A percentile compares a stretch with the other conserved stretches of the same genome.
phyloP scores from a whole-genome alignment of 2,113 vertebrate species.

The Zapornia atra region DNA sequence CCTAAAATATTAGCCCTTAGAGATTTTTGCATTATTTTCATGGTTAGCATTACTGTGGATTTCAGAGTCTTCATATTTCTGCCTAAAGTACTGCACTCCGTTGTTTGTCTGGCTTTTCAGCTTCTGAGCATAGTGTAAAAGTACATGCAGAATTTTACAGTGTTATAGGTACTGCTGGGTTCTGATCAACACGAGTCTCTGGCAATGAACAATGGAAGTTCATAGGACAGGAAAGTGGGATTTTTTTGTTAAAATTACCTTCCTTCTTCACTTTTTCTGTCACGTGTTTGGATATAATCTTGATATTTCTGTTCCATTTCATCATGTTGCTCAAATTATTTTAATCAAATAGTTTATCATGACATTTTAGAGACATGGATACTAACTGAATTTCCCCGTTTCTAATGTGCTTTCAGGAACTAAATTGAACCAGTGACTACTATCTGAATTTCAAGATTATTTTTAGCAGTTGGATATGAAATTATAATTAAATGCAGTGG shows the following conservation, averaged over 20 bases:
- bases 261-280: background rate
- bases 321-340: background rate
- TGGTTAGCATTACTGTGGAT: background rate
- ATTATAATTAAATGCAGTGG: background rate
- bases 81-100: background rate
- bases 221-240: background rate
- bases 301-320: background rate
- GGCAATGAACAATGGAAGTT: background rate
- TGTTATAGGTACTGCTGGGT: background rate
- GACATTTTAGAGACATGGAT: background rate
- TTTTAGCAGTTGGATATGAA: background rate
- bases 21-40: background rate
- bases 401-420: background rate
- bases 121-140: background rate
- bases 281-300: background rate
- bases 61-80: conserved; percentile 11
- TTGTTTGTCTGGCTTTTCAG: background rate
- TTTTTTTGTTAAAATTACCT: background rate
- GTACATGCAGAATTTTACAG: background rate
- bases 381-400: background rate
- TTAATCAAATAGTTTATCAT: background rate
- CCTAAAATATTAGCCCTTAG: conserved; percentile 13
- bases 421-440: background rate
- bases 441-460: background rate
- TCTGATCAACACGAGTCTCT: conserved; percentile 6